Evolutionary conservation across 1,140 invertebrate species (phyloP).

Genomic region (Hyles vespertilio): DNA sequence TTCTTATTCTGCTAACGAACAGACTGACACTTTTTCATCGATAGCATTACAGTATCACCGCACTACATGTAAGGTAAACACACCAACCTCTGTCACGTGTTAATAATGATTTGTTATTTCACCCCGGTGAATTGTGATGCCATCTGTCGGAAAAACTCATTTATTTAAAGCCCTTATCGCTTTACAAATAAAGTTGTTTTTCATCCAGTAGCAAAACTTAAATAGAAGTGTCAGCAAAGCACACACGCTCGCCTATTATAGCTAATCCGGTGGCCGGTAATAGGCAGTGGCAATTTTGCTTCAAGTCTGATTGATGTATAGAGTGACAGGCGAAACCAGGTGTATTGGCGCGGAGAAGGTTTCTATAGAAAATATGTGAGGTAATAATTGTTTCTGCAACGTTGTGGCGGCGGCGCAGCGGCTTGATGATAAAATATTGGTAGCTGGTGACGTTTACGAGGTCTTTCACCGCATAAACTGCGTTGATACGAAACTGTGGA

Average conservation of each 20-base stretch:
- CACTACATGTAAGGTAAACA: slow-evolving; percentile 35
- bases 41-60: slow-evolving; percentile 11
- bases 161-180: not conserved
- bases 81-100: slow-evolving; percentile 45
- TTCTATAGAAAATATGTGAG: slow-evolving; percentile 39
- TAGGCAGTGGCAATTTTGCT: slow-evolving; percentile 43
- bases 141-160: slow-evolving; percentile 27
- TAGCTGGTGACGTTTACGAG: slow-evolving; percentile 15
- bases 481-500: no score
- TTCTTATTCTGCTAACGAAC: not conserved
- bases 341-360: slow-evolving; percentile 32
- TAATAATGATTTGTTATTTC: slow-evolving; percentile 43
- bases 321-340: slow-evolving; percentile 48
- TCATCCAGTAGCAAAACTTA: slow-evolving; percentile 5
- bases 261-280: slow-evolving; percentile 46
- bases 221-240: slow-evolving; percentile 29
- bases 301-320: slow-evolving; percentile 57
- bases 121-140: slow-evolving; percentile 36
- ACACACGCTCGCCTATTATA: slow-evolving; percentile 38
- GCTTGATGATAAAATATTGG: slow-evolving; percentile 15
- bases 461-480: slow-evolving; percentile 15
- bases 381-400: slow-evolving; percentile 32
- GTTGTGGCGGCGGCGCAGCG: slow-evolving; percentile 12
- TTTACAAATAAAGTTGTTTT: slow-evolving; percentile 18
- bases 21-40: slow-evolving; percentile 20